Base-by-base conservation (phyloP, 1,140 invertebrate genomes). In the Nephotettix cincticeps region DNA sequence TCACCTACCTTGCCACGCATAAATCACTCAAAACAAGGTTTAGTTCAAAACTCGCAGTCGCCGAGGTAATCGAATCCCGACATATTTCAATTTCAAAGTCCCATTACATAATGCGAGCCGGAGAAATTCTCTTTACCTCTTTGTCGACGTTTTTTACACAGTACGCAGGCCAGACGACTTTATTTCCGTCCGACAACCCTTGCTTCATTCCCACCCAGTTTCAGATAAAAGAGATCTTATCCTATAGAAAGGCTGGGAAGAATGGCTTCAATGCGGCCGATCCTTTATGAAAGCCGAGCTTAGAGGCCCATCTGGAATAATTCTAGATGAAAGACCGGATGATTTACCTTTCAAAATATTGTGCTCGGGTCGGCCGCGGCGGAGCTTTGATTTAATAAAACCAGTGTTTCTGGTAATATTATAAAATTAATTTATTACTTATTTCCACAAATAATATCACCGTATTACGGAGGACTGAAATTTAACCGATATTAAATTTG, bases 341-440 rank as follows among this genome's bases (percentile, higher is more conserved):
- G 21, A 61, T 61, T 27, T 61, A 61, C 56, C 56, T 61, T 61
- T 61, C 56, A 61, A 61, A 61, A 61, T 61, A 61, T 61, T 61
- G 47, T 61, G 25, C 56, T 27, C 21, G 32, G n/a, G 32, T 36
- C 32, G 14, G 32, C 32, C 32, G 32, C 32, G 32, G 32, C 32
- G 14, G 4, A 4, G 4, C 32, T 36, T 36, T 4, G 32, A 6
- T 36, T 36, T 36, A 6, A n/a, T n/a, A n/a, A n/a, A n/a, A n/a
- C n/a, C n/a, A n/a, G n/a, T n/a, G n/a, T n/a, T n/a, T n/a, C n/a
- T n/a, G n/a, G n/a, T n/a, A n/a, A n/a, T n/a, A n/a, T n/a, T n/a
- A n/a, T n/a, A n/a, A n/a, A n/a, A n/a, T n/a, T n/a, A n/a, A n/a
- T n/a, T n/a, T n/a, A n/a, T n/a, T n/a, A n/a, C n/a, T n/a, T n/a